These are phyloP conservation scores for Otus scops DNA, from an alignment of 2,797 vertebrate species.

Conservation along the genomic window DNA sequence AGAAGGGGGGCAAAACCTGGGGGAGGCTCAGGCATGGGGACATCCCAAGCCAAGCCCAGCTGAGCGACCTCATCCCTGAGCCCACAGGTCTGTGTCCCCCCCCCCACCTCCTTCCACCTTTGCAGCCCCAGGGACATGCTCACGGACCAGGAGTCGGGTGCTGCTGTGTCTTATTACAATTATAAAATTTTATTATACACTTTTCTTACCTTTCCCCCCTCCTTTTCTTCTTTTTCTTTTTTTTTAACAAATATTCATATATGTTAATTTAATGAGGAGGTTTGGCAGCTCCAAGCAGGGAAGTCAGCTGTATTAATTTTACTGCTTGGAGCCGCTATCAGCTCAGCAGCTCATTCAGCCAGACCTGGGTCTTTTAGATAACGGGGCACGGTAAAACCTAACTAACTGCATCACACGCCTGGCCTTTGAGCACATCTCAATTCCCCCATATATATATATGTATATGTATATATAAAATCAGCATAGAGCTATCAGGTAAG, in stretches of 20 bases:
- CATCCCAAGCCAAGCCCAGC: accelerated
- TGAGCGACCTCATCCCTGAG: background rate
- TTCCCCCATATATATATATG: background rate
- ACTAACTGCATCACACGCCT: background rate
- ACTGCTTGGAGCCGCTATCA: constrained; percentile 12
- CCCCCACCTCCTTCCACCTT: background rate
- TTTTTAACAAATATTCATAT: background rate
- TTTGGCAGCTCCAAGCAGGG: background rate
- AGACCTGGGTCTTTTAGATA: constrained; percentile 24
- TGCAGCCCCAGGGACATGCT: accelerated
- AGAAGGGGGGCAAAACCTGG: background rate
- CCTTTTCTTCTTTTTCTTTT: too few species aligned
- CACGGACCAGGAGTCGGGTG: accelerated
- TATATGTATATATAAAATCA: background rate
- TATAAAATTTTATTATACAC: background rate
- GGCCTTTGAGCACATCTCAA: background rate
- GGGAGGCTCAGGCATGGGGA: background rate
- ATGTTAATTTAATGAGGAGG: background rate
- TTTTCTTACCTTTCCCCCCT: background rate
- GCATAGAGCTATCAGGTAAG: background rate
- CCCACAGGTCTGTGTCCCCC: accelerated
- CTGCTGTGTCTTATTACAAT: background rate
- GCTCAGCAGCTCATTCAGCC: background rate
- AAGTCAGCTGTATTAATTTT: constrained; percentile 6
- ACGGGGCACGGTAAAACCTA: background rate